phyloP scores from a whole-genome alignment of 2,888 invertebrate genomes.

The Parnassius mnemosyne region DNA sequence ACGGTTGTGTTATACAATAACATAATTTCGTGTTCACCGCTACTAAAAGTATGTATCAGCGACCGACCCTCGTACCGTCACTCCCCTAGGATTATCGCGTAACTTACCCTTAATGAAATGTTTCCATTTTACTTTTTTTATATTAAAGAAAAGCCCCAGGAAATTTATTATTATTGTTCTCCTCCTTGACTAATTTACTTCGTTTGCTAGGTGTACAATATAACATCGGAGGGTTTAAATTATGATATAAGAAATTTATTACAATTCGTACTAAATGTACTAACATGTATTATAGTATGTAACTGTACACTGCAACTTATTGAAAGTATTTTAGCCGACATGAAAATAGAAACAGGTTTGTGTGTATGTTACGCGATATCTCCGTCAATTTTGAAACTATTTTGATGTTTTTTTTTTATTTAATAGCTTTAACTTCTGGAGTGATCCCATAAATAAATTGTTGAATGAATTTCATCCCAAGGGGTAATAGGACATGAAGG shows the following conservation, averaged over 20 bases:
- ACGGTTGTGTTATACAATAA: slow-evolving; percentile 17
- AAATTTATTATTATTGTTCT: slow-evolving; percentile 46
- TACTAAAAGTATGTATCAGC: slow-evolving; percentile 55
- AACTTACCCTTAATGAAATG: slow-evolving; percentile 50
- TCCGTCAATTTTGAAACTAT: too few relatives aligned
- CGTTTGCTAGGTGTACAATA: slow-evolving; percentile 11
- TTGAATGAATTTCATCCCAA: too few relatives aligned
- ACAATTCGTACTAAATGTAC: not conserved
- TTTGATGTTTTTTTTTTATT: too few relatives aligned
- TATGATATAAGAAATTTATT: slow-evolving; percentile 7
- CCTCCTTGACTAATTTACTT: slow-evolving; percentile 34
- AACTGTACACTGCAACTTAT: too few relatives aligned
- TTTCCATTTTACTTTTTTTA: slow-evolving; percentile 39
- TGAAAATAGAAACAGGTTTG: too few relatives aligned
- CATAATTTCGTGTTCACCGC: slow-evolving; percentile 40
- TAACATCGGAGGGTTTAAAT: slow-evolving; percentile 4
- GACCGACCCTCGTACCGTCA: slow-evolving; percentile 60
- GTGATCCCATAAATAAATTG: too few relatives aligned
- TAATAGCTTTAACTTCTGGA: too few relatives aligned
- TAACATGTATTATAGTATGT: too few relatives aligned
- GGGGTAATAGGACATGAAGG: too few relatives aligned
- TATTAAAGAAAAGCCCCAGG: slow-evolving; percentile 43
- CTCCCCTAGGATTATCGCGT: slow-evolving; percentile 42
- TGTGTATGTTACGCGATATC: too few relatives aligned
- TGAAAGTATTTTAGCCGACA: too few relatives aligned